Evolutionary conservation across 2,113 vertebrate genomes (phyloP).

Genomic region (Helogale parvula): DNA sequence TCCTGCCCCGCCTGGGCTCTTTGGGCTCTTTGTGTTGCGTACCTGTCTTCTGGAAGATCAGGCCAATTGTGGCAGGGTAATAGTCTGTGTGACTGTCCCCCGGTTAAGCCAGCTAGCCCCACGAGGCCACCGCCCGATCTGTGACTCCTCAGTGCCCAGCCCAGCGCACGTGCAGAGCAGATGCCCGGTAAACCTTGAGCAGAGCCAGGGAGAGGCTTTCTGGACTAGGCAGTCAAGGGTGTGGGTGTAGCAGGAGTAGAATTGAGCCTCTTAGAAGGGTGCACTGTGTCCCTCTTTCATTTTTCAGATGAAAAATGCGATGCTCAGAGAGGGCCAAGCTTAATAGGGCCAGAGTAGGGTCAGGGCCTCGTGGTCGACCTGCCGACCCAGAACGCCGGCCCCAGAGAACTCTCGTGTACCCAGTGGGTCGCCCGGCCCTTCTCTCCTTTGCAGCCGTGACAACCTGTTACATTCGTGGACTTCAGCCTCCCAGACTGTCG

Average conservation of each 20-base stretch:
- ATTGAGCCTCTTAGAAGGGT: not conserved
- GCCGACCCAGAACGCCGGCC: not conserved
- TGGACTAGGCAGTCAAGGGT: not conserved
- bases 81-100: not conserved
- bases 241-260: not conserved
- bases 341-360: not conserved
- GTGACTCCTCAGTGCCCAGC: not conserved
- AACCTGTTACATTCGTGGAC: not conserved
- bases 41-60: accelerated
- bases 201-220: not conserved
- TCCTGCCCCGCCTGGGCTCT: not conserved
- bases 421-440: accelerated
- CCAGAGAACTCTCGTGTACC: accelerated
- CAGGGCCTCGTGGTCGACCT: not conserved
- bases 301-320: not conserved
- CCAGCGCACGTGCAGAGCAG: accelerated
- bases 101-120: not conserved
- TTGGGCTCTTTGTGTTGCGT: not conserved
- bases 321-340: not conserved
- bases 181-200: not conserved
- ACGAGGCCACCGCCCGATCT: not conserved
- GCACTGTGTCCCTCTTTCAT: not conserved
- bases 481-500: not conserved
- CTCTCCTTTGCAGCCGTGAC: not conserved
- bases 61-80: accelerated